Evolutionary conservation across 1,140 invertebrate species (phyloP).

Genomic region (Pogonognathellus flavescens): DNA sequence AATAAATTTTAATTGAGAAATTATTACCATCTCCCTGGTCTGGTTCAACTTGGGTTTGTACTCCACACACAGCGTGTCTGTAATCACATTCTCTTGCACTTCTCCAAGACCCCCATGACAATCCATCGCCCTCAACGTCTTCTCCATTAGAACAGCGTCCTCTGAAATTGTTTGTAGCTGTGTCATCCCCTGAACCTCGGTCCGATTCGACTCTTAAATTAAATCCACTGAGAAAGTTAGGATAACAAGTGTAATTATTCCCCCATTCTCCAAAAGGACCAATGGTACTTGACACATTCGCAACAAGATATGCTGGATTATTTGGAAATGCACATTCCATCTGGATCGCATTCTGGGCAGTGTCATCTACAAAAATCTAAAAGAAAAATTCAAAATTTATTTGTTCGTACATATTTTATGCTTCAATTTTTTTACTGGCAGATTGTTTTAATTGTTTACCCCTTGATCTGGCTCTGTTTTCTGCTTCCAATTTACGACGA

Average conservation of each 20-base stretch:
- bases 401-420: no score
- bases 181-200: constrained; percentile 24
- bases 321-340: background rate
- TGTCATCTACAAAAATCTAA: background rate
- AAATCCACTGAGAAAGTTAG: constrained; percentile 35
- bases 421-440: no score
- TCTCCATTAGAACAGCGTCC: constrained; percentile 21
- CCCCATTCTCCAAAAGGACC: constrained; percentile 26
- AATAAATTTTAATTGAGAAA: no score
- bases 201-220: constrained; percentile 29
- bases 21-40: no score
- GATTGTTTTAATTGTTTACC: background rate
- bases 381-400: background rate
- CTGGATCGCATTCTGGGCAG: background rate
- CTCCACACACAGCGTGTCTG: constrained; percentile 51
- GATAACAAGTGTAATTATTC: background rate
- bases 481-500: background rate
- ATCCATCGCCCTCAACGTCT: background rate
- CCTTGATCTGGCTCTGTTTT: background rate
- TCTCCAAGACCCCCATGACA: constrained; percentile 46
- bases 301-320: background rate
- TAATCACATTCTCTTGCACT: background rate
- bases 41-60: no score
- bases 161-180: constrained; percentile 49
- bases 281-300: background rate